These are phyloP conservation scores for Oscheius sp. DNA, from an alignment of 1,140 invertebrate genomes.

Conservation along the genomic window DNA sequence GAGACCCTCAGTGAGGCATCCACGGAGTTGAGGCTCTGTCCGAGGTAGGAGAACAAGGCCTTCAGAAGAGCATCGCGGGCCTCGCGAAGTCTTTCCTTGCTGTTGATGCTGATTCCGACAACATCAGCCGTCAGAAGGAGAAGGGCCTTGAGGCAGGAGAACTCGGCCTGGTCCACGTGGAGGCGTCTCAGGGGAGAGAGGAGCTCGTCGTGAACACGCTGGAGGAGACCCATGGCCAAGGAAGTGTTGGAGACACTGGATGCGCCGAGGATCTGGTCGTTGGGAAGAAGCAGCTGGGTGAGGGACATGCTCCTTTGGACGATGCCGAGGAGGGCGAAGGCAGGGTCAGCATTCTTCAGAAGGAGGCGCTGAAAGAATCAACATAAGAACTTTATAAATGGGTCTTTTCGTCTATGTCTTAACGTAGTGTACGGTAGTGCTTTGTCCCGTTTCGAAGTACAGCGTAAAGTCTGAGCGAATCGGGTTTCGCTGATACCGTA, in stretches of 20 bases:
- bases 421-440: background rate
- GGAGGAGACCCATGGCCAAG: conserved; percentile 18
- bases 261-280: conserved; percentile 44
- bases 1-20: conserved; percentile 49
- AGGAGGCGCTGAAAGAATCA: conserved; percentile 45
- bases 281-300: conserved; percentile 47
- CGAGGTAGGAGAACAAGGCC: conserved; percentile 50
- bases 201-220: conserved; percentile 49
- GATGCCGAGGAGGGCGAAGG: conserved; percentile 47
- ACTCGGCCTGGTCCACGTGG: conserved; percentile 45
- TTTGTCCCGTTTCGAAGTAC: background rate
- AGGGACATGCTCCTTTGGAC: conserved; percentile 48
- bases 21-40: conserved; percentile 23
- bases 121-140: conserved; percentile 48
- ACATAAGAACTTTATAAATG: background rate
- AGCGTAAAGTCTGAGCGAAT: too few species aligned
- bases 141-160: conserved; percentile 47
- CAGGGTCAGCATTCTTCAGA: conserved; percentile 41
- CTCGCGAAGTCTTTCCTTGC: conserved; percentile 48
- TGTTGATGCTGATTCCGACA: conserved; percentile 38
- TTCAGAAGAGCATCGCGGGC: conserved; percentile 47
- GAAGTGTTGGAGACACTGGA: conserved; percentile 19
- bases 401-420: background rate
- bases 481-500: background rate
- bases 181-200: conserved; percentile 47